Percentiles rank a stretch among this genome's conserved stretches.
Evolutionary conservation across 1,140 invertebrate species (phyloP).

Genomic region (Trachelipus rathkii): DNA sequence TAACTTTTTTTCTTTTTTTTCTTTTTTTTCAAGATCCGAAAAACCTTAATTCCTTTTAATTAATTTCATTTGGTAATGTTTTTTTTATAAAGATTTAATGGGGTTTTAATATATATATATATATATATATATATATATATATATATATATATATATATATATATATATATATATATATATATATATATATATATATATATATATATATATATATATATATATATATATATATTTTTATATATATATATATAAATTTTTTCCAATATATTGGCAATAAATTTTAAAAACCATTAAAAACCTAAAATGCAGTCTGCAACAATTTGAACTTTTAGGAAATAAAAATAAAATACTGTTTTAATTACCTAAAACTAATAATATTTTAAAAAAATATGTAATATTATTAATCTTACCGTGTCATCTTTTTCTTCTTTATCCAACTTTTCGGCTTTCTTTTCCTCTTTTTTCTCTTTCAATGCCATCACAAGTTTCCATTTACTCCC

Average conservation of each 20-base stretch:
- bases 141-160: constrained; percentile 13
- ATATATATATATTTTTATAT: background rate
- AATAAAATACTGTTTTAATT: too few relatives aligned
- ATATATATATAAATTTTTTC: constrained; percentile 1
- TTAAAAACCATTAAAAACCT: too few relatives aligned
- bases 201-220: constrained; percentile 13
- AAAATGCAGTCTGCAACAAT: too few relatives aligned
- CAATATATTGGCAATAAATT: too few relatives aligned
- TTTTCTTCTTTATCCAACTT: constrained; percentile 30
- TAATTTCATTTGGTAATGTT: too few relatives aligned
- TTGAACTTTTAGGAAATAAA: too few relatives aligned
- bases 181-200: constrained; percentile 6
- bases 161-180: background rate
- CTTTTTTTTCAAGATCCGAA: too few relatives aligned
- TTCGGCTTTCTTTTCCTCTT: constrained; percentile 65
- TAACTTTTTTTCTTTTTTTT: too few relatives aligned
- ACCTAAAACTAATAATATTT: too few relatives aligned
- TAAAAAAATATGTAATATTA: too few relatives aligned
- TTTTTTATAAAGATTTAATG: too few relatives aligned
- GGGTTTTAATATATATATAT: constrained; percentile 12
- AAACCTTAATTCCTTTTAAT: too few relatives aligned
- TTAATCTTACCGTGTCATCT: constrained; percentile 32
- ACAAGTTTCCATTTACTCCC: constrained; percentile 82
- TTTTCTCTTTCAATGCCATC: constrained; percentile 80
- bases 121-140: constrained; percentile 6